Evolutionary conservation across 2,888 invertebrate genomes (phyloP).

Genomic region (Globia sparganii): DNA sequence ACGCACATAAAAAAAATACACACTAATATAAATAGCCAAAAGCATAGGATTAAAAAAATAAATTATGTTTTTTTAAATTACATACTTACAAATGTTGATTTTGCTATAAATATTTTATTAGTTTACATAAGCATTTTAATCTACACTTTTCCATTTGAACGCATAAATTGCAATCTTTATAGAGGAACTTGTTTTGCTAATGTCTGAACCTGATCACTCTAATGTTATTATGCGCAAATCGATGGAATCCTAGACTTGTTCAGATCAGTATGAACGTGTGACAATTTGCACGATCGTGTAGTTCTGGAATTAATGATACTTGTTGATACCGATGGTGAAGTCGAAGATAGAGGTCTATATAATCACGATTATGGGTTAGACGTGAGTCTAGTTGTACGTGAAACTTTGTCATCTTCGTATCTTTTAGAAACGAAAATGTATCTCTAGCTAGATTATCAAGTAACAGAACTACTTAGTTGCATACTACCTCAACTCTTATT

Average conservation of each 20-base stretch:
- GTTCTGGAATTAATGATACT: conserved; percentile 17
- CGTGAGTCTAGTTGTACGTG: conserved; percentile 9
- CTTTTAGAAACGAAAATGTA: neutral
- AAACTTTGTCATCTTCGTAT: neutral
- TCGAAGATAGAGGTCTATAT: conserved; percentile 5
- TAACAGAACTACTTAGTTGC: neutral
- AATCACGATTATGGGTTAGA: neutral
- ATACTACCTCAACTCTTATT: neutral
- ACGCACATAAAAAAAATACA: neutral
- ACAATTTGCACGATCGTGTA: conserved; percentile 57
- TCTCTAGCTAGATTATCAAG: neutral
- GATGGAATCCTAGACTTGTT: conserved; percentile 20
- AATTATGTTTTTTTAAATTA: neutral
- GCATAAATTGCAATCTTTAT: conserved; percentile 5
- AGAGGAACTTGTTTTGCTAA: conserved; percentile 15
- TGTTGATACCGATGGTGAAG: conserved; percentile 1
- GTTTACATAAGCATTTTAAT: neutral
- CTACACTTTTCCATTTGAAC: neutral
- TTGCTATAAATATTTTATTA: too few species aligned
- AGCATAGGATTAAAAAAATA: neutral
- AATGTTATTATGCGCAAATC: conserved; percentile 28
- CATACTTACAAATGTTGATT: neutral
- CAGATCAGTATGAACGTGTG: conserved; percentile 45
- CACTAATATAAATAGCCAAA: neutral
- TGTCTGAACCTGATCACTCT: conserved; percentile 39